phyloP scores from a whole-genome alignment of 2,797 vertebrate genomes.

The Pseudopleuronectes americanus region DNA sequence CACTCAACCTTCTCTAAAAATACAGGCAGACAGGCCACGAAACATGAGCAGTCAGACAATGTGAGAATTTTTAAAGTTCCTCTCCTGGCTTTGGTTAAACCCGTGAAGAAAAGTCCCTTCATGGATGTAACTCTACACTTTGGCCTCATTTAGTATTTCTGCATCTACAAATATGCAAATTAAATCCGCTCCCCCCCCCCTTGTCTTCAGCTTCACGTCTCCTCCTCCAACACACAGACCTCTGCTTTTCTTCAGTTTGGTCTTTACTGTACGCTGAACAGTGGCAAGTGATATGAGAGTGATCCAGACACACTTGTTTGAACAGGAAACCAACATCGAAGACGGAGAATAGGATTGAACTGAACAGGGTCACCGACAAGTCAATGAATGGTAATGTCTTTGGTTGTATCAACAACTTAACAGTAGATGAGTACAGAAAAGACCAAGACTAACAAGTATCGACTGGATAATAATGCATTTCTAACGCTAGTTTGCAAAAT shows the following conservation, averaged over 20 bases:
- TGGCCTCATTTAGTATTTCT: background rate
- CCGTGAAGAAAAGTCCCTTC: background rate
- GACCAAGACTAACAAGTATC: too few species aligned
- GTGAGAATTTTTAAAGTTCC: slow-evolving; percentile 2
- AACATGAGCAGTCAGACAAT: background rate
- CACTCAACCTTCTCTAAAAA: background rate
- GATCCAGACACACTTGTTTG: too few species aligned
- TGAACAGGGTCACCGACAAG: too few species aligned
- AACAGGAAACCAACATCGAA: too few species aligned
- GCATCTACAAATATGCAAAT: background rate
- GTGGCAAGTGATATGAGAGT: too few species aligned
- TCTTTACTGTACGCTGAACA: background rate
- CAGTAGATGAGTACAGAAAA: too few species aligned
- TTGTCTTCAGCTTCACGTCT: background rate
- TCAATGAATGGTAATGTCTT: too few species aligned
- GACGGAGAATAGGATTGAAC: too few species aligned
- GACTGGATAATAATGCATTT: too few species aligned
- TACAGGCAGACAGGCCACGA: background rate
- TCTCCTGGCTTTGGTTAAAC: background rate
- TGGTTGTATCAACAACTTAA: too few species aligned
- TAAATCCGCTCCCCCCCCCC: background rate
- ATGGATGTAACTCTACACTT: background rate
- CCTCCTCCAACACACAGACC: background rate
- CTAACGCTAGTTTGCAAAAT: too few species aligned
- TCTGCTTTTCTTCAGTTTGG: background rate